Conservation (phyloP, 2,888 invertebrate species). For the Drosophila aldrichi region DNA sequence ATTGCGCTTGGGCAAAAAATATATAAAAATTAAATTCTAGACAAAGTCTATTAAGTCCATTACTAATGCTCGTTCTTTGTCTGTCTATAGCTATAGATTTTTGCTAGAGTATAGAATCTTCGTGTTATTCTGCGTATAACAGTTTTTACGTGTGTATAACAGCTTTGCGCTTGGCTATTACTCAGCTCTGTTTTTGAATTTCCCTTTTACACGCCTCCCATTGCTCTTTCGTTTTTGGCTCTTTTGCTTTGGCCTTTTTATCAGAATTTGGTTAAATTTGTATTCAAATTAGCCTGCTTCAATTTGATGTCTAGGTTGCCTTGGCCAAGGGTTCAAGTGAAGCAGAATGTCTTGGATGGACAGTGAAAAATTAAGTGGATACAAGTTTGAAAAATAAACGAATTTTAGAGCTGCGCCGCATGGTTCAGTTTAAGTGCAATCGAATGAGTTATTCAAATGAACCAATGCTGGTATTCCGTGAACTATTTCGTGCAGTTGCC, state of each 20-base stretch:
- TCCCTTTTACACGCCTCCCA: background rate
- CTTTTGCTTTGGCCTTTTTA: constrained; percentile 26
- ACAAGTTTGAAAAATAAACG: background rate
- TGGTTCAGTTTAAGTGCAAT: background rate
- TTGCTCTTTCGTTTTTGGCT: background rate
- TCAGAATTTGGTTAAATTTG: constrained; percentile 37
- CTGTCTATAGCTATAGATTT: background rate
- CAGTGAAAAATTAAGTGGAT: background rate
- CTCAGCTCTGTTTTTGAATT: constrained; percentile 2
- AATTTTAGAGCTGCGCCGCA: background rate
- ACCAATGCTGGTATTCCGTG: background rate
- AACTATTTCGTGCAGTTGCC: no score
- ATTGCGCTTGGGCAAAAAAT: background rate
- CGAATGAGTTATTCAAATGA: background rate
- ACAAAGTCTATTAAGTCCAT: background rate
- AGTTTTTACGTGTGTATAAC: background rate
- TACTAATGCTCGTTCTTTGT: background rate
- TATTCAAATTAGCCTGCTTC: constrained; percentile 43
- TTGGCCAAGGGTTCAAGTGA: background rate
- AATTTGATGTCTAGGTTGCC: constrained; percentile 5
- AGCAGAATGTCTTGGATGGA: background rate
- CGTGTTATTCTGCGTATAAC: background rate
- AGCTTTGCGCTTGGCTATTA: background rate
- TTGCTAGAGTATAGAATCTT: background rate
- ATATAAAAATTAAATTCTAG: background rate